phyloP scores from a whole-genome alignment of 2,113 vertebrate genomes.

The Ariopsis seemanni region DNA sequence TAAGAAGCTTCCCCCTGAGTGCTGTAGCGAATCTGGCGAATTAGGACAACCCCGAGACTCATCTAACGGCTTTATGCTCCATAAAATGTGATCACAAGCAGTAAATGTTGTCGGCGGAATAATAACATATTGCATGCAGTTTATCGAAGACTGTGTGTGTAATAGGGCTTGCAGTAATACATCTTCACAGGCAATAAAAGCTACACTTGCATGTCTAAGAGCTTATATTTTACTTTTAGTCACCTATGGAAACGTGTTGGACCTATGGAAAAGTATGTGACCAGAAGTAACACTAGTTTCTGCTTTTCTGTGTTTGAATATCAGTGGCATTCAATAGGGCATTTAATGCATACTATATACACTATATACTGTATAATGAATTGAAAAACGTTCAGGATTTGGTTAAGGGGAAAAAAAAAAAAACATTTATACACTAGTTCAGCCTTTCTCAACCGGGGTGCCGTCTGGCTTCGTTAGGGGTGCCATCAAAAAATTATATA shows the following conservation, averaged over 20 bases:
- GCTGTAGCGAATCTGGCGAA: background rate
- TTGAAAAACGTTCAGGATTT: background rate
- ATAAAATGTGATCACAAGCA: background rate
- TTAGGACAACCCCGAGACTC: background rate
- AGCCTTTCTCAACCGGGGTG: no score
- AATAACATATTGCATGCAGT: background rate
- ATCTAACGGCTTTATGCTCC: background rate
- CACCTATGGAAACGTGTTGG: background rate
- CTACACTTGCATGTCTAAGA: background rate
- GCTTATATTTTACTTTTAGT: background rate
- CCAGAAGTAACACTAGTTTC: background rate
- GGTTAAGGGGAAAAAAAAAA: background rate
- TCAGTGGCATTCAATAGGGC: background rate
- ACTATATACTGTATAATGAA: background rate
- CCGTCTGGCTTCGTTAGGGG: no score
- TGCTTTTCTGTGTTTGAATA: background rate
- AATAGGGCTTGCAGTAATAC: background rate
- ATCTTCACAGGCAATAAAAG: background rate
- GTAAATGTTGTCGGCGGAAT: background rate
- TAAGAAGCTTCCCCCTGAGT: slow-evolving; percentile 26
- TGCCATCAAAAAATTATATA: no score
- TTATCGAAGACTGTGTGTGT: background rate
- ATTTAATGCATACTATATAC: no score
- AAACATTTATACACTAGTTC: background rate
- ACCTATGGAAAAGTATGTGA: background rate